Base-by-base conservation (phyloP, 1,140 invertebrate species). In the Listronotus oregonensis region DNA sequence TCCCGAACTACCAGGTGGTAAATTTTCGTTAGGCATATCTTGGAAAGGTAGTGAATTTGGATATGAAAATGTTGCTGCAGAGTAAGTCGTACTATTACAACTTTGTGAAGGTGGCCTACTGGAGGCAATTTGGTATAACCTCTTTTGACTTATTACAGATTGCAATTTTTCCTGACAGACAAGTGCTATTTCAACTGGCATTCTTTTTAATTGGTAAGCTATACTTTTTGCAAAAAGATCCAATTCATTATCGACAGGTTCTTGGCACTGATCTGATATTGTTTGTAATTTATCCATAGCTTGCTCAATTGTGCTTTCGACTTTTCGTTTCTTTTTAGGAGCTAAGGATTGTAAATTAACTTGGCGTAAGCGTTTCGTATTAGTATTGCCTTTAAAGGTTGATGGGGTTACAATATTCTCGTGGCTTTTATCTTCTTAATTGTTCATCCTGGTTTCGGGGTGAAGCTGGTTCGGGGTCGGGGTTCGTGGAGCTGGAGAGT, bases 221-320 rank as follows among this genome's bases (percentile, higher is more conserved):
- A 52, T 1, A 52, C 50, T 52, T n/a, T 52, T 52, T 3, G 2
- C 1, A 52, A 52, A 52, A 4, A 27, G 2, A 34, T 31, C 50
- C 34, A 52, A 52, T 52, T 52, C 50, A 52, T 52, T 17, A 31
- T 52, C 50, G 1, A 4, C 31, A 2, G 31, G 50, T 52, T 52
- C 50, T 52, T 52, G 2, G 50, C 50, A 52, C 31, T 52, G 6
- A 51, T 51, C 14, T 51, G 49, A 18, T 51, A 51, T 51, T 18
- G 1, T 52, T 52, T 52, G 50, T 1, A 52, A n/a, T 27, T 21
- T 52, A 52, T 27, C 3, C 27, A 52, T 52, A 52, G 50, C 18
- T 3, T 52, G 2, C 2, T 52, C 50, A 3, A 52, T 52, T 6
- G 6, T 5, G 12, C n/a, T 31, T 52, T 52, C 4, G 12, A 3